Conservation (phyloP, 2,797 vertebrate genomes). For the Tangara arthus region DNA sequence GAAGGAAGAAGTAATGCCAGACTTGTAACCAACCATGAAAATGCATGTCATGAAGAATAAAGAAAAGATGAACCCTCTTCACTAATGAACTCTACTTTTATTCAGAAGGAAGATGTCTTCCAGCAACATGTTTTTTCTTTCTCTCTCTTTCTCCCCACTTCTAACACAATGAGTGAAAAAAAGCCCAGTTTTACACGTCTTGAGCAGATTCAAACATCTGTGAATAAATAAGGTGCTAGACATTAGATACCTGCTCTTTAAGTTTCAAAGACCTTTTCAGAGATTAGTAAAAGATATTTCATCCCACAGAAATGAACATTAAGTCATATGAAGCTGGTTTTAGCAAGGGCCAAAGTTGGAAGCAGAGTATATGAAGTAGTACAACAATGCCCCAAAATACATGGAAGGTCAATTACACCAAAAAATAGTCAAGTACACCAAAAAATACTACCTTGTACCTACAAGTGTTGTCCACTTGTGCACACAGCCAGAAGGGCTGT, state of each 20-base stretch:
- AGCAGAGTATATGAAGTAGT: background rate
- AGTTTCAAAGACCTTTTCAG: background rate
- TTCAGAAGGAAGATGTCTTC: constrained; percentile 46
- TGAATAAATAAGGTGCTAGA: constrained; percentile 21
- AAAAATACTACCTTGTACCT: background rate
- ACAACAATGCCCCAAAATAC: rapidly evolving
- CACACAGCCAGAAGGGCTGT: background rate
- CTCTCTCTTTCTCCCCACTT: background rate
- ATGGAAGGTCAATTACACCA: background rate
- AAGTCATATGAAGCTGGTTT: background rate
- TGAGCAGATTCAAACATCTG: constrained; percentile 10
- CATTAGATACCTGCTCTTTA: background rate
- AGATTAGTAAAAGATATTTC: background rate
- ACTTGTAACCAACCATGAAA: constrained; percentile 62
- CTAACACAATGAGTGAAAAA: background rate
- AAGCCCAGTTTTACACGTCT: background rate
- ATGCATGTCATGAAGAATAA: constrained; percentile 49
- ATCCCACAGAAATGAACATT: background rate
- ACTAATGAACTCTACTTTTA: constrained; percentile 31
- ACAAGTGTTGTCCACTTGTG: background rate
- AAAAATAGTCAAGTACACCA: background rate
- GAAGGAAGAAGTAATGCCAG: constrained; percentile 57
- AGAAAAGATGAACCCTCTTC: constrained; percentile 30
- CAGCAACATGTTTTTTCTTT: constrained; percentile 22
- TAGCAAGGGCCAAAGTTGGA: background rate